Evolutionary conservation across 2,113 vertebrate species (phyloP).

Genomic region (Oncorhynchus tshawytscha): DNA sequence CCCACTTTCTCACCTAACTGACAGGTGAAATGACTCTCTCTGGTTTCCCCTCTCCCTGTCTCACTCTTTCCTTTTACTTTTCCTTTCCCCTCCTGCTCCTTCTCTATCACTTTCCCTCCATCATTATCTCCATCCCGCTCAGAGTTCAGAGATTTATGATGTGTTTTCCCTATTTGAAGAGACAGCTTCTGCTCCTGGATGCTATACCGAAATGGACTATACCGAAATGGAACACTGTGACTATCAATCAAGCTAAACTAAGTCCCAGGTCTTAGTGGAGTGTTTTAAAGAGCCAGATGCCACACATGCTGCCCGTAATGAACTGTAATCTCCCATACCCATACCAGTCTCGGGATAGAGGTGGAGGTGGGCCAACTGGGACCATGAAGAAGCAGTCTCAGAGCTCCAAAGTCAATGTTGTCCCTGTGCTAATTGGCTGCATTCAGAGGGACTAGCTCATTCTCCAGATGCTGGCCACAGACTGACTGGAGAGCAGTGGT

Average conservation of each 20-base stretch:
- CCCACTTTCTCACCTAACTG: conserved; percentile 45
- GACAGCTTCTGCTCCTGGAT: conserved; percentile 56
- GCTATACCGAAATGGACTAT: background rate
- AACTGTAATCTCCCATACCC: conserved; percentile 1
- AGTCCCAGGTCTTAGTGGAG: background rate
- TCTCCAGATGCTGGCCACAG: conserved; percentile 68
- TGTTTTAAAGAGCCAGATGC: background rate
- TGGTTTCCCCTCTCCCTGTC: conserved; percentile 11
- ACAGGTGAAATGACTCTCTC: conserved; percentile 45
- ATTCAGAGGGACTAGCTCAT: conserved; percentile 27
- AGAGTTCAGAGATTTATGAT: conserved; percentile 54
- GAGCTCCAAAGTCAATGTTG: background rate
- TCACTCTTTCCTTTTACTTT: background rate
- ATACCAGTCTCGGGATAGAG: background rate
- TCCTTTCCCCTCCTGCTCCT: conserved; percentile 4
- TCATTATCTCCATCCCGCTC: conserved; percentile 22
- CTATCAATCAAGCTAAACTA: background rate
- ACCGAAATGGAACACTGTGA: conserved; percentile 22
- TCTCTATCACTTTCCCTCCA: conserved; percentile 12
- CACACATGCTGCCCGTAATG: background rate
- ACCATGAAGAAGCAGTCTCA: background rate
- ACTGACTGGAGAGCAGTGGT: conserved; percentile 21
- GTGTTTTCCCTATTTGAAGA: conserved; percentile 53
- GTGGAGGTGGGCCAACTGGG: background rate
- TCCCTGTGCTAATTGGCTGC: background rate